Conservation (phyloP, 2,113 vertebrate species). For the Aythya baeri region DNA sequence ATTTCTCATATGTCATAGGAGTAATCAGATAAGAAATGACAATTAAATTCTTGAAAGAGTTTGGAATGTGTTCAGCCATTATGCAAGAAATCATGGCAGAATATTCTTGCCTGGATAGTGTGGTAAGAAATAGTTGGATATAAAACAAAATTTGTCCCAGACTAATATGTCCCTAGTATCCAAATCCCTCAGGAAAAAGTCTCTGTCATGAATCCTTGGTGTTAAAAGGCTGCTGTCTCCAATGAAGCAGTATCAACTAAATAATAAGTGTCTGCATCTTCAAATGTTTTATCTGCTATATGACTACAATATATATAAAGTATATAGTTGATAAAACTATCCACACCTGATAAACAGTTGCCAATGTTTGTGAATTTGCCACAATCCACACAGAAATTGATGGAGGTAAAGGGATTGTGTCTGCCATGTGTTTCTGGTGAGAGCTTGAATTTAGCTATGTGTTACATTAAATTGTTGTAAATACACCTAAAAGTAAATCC, state of each 20-base stretch:
- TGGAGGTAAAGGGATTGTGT: neutral
- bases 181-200: neutral
- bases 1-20: neutral
- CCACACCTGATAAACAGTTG: neutral
- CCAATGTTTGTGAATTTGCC: neutral
- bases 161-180: neutral
- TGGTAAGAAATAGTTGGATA: neutral
- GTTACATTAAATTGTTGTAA: neutral
- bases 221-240: neutral
- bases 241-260: neutral
- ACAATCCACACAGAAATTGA: neutral
- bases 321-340: neutral
- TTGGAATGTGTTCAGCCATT: neutral
- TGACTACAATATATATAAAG: neutral
- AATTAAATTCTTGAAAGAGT: neutral
- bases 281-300: neutral
- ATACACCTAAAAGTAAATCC: neutral
- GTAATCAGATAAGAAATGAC: neutral
- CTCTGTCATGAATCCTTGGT: neutral
- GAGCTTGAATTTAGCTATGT: neutral
- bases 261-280: neutral
- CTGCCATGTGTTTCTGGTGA: neutral
- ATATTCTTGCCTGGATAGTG: neutral
- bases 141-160: neutral
- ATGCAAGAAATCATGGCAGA: neutral